A percentile compares a stretch with the other conserved stretches of the same genome.
These are phyloP conservation scores for Odontocolon sp. DNA, from an alignment of 2,888 invertebrate species.

Conservation along the genomic window DNA sequence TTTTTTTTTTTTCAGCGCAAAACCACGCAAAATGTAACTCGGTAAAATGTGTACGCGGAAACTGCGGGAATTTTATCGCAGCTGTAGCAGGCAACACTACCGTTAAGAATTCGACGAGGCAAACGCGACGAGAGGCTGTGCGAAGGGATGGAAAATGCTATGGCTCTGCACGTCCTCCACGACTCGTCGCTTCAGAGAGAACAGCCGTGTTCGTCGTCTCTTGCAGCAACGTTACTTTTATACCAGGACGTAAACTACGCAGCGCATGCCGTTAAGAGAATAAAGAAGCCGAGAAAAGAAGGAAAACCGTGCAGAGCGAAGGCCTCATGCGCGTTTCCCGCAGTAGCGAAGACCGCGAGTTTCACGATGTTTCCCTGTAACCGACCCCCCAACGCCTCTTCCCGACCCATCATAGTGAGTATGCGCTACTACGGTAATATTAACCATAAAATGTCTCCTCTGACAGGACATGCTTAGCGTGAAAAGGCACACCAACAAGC, in stretches of 20 bases:
- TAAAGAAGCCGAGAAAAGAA: conserved; percentile 42
- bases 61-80: conserved; percentile 70
- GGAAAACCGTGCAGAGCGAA: conserved; percentile 62
- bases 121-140: conserved; percentile 57
- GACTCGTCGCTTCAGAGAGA: conserved; percentile 22
- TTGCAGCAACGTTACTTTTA: conserved; percentile 71
- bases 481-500: conserved; percentile 42
- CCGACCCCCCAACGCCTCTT: background rate
- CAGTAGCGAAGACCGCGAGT: conserved; percentile 5
- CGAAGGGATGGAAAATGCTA: conserved; percentile 45
- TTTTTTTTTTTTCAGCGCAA: background rate
- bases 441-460: conserved; percentile 74
- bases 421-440: conserved; percentile 64
- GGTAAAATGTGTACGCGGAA: conserved; percentile 14
- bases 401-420: conserved; percentile 51
- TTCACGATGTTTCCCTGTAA: conserved; percentile 25
- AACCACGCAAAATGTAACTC: background rate
- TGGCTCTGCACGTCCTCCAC: conserved; percentile 1
- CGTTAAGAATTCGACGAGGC: conserved; percentile 63
- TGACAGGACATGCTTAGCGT: conserved; percentile 74
- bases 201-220: conserved; percentile 57
- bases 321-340: conserved; percentile 32
- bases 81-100: conserved; percentile 70
- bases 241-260: conserved; percentile 74
- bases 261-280: conserved; percentile 61